These are phyloP conservation scores for Asarcornis scutulata DNA, from an alignment of 2,113 vertebrate species.

Conservation along the genomic window DNA sequence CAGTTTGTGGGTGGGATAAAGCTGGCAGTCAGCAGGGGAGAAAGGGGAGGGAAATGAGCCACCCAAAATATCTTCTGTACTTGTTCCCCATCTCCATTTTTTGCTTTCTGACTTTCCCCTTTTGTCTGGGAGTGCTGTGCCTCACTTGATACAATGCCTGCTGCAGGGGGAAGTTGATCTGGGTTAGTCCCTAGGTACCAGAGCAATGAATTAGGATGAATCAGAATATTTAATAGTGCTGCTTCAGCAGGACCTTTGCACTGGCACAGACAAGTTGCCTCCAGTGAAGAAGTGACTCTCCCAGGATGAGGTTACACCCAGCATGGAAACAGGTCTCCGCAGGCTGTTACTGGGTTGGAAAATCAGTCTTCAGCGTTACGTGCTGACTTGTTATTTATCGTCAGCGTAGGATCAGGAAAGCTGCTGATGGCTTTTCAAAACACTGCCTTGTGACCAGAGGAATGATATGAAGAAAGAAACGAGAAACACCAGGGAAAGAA, in stretches of 20 bases:
- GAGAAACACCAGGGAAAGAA: neutral
- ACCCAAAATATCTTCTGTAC: neutral
- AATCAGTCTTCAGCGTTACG: neutral
- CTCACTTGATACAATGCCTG: neutral
- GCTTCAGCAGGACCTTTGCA: slow-evolving; percentile 10
- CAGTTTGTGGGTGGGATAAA: slow-evolving; percentile 46
- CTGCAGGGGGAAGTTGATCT: neutral
- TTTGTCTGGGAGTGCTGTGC: neutral
- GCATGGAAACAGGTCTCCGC: neutral
- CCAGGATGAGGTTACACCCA: neutral
- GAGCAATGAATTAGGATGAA: slow-evolving; percentile 31
- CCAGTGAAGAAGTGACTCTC: neutral
- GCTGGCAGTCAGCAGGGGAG: slow-evolving; percentile 32
- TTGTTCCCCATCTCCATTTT: neutral
- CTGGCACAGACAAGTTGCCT: neutral
- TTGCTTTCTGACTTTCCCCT: neutral
- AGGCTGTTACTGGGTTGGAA: neutral
- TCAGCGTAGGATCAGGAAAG: neutral
- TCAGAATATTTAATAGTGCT: slow-evolving; percentile 18
- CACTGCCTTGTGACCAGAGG: neutral
- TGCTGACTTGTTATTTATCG: slow-evolving; percentile 4
- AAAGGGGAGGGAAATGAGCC: neutral
- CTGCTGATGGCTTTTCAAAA: slow-evolving; percentile 10
- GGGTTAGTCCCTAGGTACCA: neutral
- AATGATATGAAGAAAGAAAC: neutral